Evolutionary conservation across 2,888 invertebrate genomes (phyloP).

Genomic region (Archips crataeganus): DNA sequence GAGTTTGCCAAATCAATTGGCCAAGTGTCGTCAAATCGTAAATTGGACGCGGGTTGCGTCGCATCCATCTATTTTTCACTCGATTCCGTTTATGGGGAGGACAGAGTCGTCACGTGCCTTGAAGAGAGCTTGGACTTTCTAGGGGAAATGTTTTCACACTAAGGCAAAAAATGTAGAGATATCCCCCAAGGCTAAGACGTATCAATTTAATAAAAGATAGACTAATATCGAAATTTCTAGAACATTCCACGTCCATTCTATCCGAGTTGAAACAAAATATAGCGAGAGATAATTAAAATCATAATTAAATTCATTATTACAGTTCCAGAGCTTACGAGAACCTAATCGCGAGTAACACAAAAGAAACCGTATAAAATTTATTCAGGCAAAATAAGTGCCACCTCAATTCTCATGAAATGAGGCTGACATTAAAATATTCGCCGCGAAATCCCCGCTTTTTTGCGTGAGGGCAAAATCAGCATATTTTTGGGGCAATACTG

Average conservation of each 20-base stretch:
- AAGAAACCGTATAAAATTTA: constrained; percentile 28
- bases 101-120: constrained; percentile 10
- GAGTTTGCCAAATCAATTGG: constrained; percentile 2
- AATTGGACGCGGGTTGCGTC: neutral
- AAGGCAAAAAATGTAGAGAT: constrained; percentile 5
- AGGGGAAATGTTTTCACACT: neutral
- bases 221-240: constrained; percentile 7
- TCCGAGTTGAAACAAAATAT: constrained; percentile 7
- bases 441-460: constrained; percentile 28
- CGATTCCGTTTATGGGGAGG: constrained; percentile 15
- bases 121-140: neutral
- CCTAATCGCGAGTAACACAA: constrained; percentile 14
- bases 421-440: constrained; percentile 43
- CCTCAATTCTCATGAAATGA: constrained; percentile 40
- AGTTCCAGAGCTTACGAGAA: neutral
- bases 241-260: neutral
- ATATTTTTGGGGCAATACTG: constrained; percentile 42
- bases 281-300: constrained; percentile 19
- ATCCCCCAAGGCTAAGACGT: constrained; percentile 5
- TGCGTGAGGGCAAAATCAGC: constrained; percentile 40
- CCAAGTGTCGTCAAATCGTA: constrained; percentile 18
- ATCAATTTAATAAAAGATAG: constrained; percentile 11
- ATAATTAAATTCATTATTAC: constrained; percentile 10
- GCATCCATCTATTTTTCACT: constrained; percentile 23
- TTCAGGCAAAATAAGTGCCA: constrained; percentile 39